Conservation (phyloP, 2,888 invertebrate species). For the Andrena trimmerana region DNA sequence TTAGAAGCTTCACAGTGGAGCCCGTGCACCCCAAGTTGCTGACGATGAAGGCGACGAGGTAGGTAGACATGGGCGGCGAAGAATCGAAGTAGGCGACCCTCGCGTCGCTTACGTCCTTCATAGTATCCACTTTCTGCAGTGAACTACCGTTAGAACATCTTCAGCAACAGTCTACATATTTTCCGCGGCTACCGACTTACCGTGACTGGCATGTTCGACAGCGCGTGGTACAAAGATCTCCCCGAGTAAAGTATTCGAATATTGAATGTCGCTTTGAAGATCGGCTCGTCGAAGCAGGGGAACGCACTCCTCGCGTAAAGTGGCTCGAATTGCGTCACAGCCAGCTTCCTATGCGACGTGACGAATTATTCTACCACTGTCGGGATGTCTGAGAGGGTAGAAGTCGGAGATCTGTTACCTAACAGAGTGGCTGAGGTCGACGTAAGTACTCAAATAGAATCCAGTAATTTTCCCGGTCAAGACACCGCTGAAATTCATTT, state of each 20-base stretch:
- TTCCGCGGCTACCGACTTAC: conserved; percentile 11
- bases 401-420: conserved; percentile 21
- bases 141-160: neutral
- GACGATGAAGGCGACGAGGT: conserved; percentile 70
- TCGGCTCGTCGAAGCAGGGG: conserved; percentile 61
- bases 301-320: conserved; percentile 49
- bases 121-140: conserved; percentile 15
- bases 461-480: conserved; percentile 86
- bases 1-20: conserved; percentile 54
- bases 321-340: conserved; percentile 55
- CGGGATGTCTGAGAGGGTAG: neutral
- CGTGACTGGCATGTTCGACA: conserved; percentile 52
- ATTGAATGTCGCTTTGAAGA: conserved; percentile 49
- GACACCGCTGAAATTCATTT: conserved; percentile 85
- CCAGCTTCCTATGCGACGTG: conserved; percentile 38
- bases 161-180: neutral
- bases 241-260: conserved; percentile 40
- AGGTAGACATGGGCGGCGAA: conserved; percentile 71
- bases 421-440: conserved; percentile 16
- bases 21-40: conserved; percentile 69
- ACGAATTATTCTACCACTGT: neutral
- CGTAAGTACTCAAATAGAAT: conserved; percentile 86
- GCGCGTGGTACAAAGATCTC: conserved; percentile 42
- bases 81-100: conserved; percentile 51
- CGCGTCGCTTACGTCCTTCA: conserved; percentile 1